phyloP scores from a whole-genome alignment of 2,797 vertebrate species.

The Chloroceryle amazona region DNA sequence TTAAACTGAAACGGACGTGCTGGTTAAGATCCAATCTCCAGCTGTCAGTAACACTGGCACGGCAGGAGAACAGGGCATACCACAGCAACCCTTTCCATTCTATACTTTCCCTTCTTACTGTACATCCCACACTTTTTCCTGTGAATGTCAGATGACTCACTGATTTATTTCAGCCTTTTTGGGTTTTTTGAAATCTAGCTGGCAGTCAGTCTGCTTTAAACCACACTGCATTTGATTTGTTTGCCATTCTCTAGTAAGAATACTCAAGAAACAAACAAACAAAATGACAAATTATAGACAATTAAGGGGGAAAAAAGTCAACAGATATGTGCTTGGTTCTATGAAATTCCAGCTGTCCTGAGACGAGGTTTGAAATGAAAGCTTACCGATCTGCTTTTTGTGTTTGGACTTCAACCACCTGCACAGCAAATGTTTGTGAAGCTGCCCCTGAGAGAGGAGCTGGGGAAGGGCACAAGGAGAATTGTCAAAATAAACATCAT shows the following conservation, averaged over 20 bases:
- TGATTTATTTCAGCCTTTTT: constrained; percentile 30
- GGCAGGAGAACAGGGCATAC: neutral
- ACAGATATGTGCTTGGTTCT: constrained; percentile 30
- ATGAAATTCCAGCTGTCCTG: constrained; percentile 14
- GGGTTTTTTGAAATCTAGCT: neutral
- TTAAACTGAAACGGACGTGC: fast-evolving
- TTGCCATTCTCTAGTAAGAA: constrained; percentile 58
- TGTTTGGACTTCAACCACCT: neutral
- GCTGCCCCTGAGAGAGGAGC: neutral
- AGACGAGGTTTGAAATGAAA: neutral
- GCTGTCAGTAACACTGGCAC: neutral
- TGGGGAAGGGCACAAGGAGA: neutral
- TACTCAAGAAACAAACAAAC: constrained; percentile 58
- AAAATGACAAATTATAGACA: constrained; percentile 35
- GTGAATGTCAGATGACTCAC: constrained; percentile 16
- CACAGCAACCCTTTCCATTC: neutral
- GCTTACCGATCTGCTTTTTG: neutral
- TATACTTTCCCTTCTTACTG: constrained; percentile 11
- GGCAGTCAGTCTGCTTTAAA: constrained; percentile 36
- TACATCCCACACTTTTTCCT: constrained; percentile 54
- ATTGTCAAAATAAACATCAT: neutral
- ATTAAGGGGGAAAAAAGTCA: constrained; percentile 15
- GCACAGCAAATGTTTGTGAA: neutral
- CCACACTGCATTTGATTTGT: constrained; percentile 1
- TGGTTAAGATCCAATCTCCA: neutral